Evolutionary conservation across 2,797 vertebrate genomes (phyloP).

Genomic region (Gallinago stenura): DNA sequence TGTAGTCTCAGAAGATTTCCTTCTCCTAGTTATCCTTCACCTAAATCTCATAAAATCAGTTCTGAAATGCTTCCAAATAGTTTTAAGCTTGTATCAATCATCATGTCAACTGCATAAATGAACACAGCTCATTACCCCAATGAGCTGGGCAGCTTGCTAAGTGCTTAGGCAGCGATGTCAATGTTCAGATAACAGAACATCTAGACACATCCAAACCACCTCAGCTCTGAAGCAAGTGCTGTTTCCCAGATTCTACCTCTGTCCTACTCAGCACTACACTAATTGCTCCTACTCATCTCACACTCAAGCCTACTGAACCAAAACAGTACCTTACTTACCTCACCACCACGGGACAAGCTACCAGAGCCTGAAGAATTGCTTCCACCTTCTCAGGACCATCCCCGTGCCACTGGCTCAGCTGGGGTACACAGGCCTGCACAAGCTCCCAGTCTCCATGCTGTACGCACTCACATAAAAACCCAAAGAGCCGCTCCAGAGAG

Average conservation of each 20-base stretch:
- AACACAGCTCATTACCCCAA: neutral
- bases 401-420: conserved; percentile 80
- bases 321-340: conserved; percentile 76
- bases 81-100: neutral
- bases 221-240: neutral
- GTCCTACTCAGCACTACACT: neutral
- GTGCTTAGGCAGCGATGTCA: neutral
- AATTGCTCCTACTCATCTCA: neutral
- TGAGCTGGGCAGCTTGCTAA: neutral
- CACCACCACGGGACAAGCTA: conserved; percentile 83
- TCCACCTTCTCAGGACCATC: conserved; percentile 74
- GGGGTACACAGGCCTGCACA: conserved; percentile 88
- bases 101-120: neutral
- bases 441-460: conserved; percentile 90
- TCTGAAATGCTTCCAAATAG: neutral
- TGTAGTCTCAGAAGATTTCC: neutral
- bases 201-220: neutral
- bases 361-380: conserved; percentile 85
- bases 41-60: neutral
- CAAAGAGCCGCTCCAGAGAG: conserved; percentile 86
- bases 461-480: conserved; percentile 88
- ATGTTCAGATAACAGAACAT: neutral
- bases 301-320: neutral
- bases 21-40: neutral
- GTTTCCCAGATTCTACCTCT: neutral